Base-by-base conservation (phyloP, 2,797 vertebrate genomes). In the Arrhamphus sclerolepis region DNA sequence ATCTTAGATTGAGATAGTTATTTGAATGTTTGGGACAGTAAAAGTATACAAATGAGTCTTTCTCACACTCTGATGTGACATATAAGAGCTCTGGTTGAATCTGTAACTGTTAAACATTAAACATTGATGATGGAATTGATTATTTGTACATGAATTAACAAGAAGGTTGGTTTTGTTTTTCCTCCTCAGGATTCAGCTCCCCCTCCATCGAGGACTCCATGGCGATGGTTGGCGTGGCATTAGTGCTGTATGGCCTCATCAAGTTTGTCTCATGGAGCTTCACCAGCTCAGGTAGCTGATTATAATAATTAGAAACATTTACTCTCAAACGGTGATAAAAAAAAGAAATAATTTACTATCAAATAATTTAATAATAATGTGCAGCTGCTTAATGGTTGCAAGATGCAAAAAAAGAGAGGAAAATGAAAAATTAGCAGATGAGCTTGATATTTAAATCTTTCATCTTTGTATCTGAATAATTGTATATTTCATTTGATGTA, bases 161-260 rank as follows among this genome's bases (percentile, higher is more conserved):
- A 6, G 2, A 39, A 2, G 22, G 53, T n/a, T 1, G 49, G 7
- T 46, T 38, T 24, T 53, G 21, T 39, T 11, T 26, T 18, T 39
- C 4, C 24, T 21, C 21, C 17, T 31, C 79, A 96, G 95, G 93
- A n/a, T 81, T 91, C 19, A 89, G 89, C 0, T 56, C 86, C 31
- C 94, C 94, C 0, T 91, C 93, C 16, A 78, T 95, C 0, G 95
- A 96, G 57, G 95, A 97, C 42, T 89, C 91, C 0, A 90, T 95
- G 76, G 93, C 91, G 0, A 94, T 97, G 87, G 93, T 95, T n/a
- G 90, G 93, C 2, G 92, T 94, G 16, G 94, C 95, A 0, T 88
- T 96, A 1, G 67, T 93, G 22, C 91, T 96, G 40, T 94, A 95
- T 0, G 94, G 94, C 2, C 67, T 93, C 3, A 85, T 95, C 57